phyloP scores from a whole-genome alignment of 2,113 vertebrate genomes.

The Notechis scutatus region DNA sequence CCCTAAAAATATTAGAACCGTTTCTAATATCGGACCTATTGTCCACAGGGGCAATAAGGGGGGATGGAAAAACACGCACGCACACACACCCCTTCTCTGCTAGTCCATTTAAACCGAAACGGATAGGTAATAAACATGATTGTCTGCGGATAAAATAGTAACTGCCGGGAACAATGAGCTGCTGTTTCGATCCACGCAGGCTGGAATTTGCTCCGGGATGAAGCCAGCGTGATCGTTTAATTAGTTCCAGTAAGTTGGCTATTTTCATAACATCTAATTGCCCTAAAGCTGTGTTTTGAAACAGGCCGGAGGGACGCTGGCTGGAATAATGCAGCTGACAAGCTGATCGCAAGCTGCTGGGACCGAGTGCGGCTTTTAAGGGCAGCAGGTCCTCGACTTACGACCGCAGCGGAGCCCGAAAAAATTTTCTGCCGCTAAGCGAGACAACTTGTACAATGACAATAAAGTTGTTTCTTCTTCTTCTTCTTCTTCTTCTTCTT shows the following conservation, averaged over 20 bases:
- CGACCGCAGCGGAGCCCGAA: too few relatives aligned
- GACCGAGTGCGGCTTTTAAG: background rate
- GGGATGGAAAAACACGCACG: too few relatives aligned
- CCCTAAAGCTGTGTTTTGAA: slow-evolving; percentile 24
- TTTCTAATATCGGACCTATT: background rate
- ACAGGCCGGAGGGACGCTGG: slow-evolving; percentile 4
- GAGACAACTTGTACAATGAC: too few relatives aligned
- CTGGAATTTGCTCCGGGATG: background rate
- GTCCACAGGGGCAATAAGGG: background rate
- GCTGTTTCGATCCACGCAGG: background rate
- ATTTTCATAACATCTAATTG: slow-evolving; percentile 1
- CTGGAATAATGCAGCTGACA: background rate
- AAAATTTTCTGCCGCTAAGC: too few relatives aligned
- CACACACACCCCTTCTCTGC: background rate
- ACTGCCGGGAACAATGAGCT: background rate
- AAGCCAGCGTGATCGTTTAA: background rate
- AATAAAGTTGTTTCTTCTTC: too few relatives aligned
- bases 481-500: too few relatives aligned
- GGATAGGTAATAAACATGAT: background rate
- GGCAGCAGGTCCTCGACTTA: too few relatives aligned
- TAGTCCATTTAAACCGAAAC: background rate
- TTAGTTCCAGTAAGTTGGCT: background rate
- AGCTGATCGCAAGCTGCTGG: background rate
- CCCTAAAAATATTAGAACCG: background rate
- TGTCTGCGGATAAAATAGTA: background rate